phyloP scores from a whole-genome alignment of 2,797 vertebrate genomes.

The Melanotaenia maccullochi region DNA sequence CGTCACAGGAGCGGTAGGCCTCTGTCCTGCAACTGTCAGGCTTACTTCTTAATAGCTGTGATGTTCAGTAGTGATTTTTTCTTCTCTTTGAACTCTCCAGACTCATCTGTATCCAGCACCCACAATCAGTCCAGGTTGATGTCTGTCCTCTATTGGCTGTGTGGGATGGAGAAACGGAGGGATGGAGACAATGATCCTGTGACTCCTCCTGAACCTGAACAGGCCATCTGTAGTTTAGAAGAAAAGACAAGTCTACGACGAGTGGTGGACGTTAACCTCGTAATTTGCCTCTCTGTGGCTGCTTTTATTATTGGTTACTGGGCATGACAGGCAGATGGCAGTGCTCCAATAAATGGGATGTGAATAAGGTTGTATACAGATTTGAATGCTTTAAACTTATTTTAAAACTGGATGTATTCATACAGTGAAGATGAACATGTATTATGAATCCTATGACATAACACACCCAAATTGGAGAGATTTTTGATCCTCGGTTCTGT shows the following conservation, averaged over 20 bases:
- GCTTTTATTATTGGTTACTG: constrained; percentile 93
- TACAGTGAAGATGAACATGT: not conserved
- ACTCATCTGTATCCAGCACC: constrained; percentile 38
- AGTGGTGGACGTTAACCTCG: constrained; percentile 87
- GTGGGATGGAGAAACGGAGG: constrained; percentile 86
- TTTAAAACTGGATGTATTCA: not conserved
- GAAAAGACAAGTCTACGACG: constrained; percentile 81
- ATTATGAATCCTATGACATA: not conserved
- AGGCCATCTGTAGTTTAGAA: constrained; percentile 64
- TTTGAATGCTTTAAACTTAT: not conserved
- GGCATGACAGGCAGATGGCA: constrained; percentile 73
- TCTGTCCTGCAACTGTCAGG: not conserved
- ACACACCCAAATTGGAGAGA: not conserved
- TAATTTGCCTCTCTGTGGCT: constrained; percentile 84
- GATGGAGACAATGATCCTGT: not conserved
- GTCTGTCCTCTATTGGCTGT: constrained; percentile 89
- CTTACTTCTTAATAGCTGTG: not conserved
- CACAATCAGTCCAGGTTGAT: constrained; percentile 72
- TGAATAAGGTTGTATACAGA: constrained; percentile 10
- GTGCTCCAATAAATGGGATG: not conserved
- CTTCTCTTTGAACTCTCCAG: constrained; percentile 41
- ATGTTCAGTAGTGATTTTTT: not conserved
- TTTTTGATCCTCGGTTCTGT: not conserved
- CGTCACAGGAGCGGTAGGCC: constrained; percentile 61
- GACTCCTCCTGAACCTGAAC: constrained; percentile 29